Base-by-base conservation (phyloP, 2,113 vertebrate species). In the Columbina picui region DNA sequence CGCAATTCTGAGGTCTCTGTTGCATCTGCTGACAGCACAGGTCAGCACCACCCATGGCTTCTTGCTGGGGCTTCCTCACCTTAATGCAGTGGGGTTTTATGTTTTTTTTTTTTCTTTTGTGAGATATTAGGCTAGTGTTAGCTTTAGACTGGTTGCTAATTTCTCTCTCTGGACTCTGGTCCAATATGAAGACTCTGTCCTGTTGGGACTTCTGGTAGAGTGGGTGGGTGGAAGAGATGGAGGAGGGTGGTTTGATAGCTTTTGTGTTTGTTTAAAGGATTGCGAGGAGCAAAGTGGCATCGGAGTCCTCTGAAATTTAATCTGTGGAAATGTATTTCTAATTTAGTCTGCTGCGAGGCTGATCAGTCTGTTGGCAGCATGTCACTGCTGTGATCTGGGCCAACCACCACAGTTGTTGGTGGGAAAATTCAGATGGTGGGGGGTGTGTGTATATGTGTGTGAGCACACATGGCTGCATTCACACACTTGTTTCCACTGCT, bases 391-490 rank as follows among this genome's bases (percentile, higher is more conserved):
- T 84, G 93, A 91, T 92, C 94, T 77, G 85, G 95, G 95, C 93
- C 90, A 78, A 93, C 88, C 96, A 93, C 90, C 93, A 77, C 87
- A 63, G 85, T 95, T 92, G 93, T 94, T 92, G 92, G 90, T 96
- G 96, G 88, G 88, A 92, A 96, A 90, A 90, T 89, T 97, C 92
- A 92, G 85, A 94, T 90, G 84, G 78, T 12, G 22, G 49, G 41
- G 36, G 29, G 80, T 65, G 43, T 70, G 32, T 56, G n/a, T 80
- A 17, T 87, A 5, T 73, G 74, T 63, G 88, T 76, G 84, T 88
- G 94, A 94, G 90, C 93, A 74, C 92, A 96, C 90, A 95, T 95
- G 94, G 73, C 85, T 90, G 83, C 92, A 71, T 94, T 96, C 83
- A 76, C 90, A 87, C 85, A 29, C 92, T 96, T 78, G 56, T 88